Evolutionary conservation across 37 sponge, comb jelly and placozoan genomes (phyloP), one percentile per base, ranked within the genome.

Genomic region (Tethya wilhelma): DNA sequence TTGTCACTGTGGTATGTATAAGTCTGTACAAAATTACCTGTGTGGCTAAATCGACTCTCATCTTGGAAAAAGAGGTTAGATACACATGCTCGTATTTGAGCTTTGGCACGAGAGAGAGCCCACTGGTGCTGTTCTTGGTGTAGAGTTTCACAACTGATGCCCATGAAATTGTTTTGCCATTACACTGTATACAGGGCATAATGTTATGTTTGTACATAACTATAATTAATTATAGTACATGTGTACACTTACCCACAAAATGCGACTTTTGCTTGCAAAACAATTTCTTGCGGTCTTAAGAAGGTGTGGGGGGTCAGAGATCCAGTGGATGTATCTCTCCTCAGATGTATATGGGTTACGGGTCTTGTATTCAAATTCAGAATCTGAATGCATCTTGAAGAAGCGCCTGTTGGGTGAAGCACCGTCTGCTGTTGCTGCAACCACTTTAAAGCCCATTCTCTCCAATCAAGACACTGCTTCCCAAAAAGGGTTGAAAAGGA

Each of bases 401-500:
- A 80, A 69, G 57, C 57, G 69, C 6, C 79, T 32, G 31, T 80
- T 86, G n/a, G 64, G 64, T 45, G 72, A 40, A 38, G 86, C 86
- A 33, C 86, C 86, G 72, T 86, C 86, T 25, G 56, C 49, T 26
- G 71, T 71, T 33, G 72, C 30, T 29, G 32, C 71, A 9, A 77
- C 60, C 11, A 86, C 79, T 28, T 78, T 86, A 30, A 77, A 63
- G 23, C 86, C 86, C 37, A 40, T 14, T 6, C 11, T n/a, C 41
- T 77, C 73, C 17, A 86, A 49, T 11, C 46, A 26, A 41, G 41
- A 28, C 26, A 86, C 60, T 31, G 56, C 71, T n/a, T 72, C 73
- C 86, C 86, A 86, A 37, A 86, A 56, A 34, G 78, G 63, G 14
- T 72, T 73, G 42, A 62, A 86, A 2, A 84, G 59, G 43, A 31